Conservation (phyloP, 1,140 invertebrate species). For the Dreissena polymorpha region DNA sequence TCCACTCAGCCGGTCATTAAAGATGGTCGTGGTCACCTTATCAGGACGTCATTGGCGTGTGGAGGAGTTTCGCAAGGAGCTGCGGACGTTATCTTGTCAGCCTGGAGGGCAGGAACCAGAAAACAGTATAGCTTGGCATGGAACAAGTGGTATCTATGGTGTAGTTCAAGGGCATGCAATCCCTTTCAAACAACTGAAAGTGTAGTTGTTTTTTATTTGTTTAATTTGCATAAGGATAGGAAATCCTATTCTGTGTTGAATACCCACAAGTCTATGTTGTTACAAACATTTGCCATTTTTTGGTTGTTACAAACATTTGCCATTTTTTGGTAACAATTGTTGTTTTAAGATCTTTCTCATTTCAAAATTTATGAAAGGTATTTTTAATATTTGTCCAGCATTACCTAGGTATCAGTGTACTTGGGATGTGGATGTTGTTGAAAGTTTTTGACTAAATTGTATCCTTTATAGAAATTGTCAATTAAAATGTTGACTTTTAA, state of each 20-base stretch:
- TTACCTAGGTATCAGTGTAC: slow-evolving; percentile 18
- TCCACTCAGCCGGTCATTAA: background rate
- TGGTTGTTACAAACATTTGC: slow-evolving; percentile 26
- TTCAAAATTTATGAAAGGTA: slow-evolving; percentile 1
- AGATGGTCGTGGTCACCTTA: too few relatives aligned
- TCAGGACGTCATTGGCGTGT: too few relatives aligned
- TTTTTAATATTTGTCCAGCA: background rate
- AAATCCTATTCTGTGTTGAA: slow-evolving; percentile 5
- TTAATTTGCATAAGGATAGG: too few relatives aligned
- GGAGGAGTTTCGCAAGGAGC: too few relatives aligned
- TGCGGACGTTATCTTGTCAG: background rate
- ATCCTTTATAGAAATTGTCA: background rate
- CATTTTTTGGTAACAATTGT: slow-evolving; percentile 12
- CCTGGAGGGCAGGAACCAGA: slow-evolving; percentile 6
- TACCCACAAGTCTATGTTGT: slow-evolving; percentile 9
- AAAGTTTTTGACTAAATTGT: background rate
- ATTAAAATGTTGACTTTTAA: slow-evolving; percentile 25
- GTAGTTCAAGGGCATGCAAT: background rate
- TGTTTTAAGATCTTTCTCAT: background rate
- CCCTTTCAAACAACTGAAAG: slow-evolving; percentile 5
- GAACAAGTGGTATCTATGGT: slow-evolving; percentile 21
- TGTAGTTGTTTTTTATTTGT: slow-evolving; percentile 11
- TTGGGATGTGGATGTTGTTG: slow-evolving; percentile 10
- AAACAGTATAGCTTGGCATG: slow-evolving; percentile 8
- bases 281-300: slow-evolving; percentile 25